Percentiles rank a stretch among this genome's conserved stretches.
phyloP scores from a whole-genome alignment of 2,113 vertebrate genomes.

The Dascyllus trimaculatus region DNA sequence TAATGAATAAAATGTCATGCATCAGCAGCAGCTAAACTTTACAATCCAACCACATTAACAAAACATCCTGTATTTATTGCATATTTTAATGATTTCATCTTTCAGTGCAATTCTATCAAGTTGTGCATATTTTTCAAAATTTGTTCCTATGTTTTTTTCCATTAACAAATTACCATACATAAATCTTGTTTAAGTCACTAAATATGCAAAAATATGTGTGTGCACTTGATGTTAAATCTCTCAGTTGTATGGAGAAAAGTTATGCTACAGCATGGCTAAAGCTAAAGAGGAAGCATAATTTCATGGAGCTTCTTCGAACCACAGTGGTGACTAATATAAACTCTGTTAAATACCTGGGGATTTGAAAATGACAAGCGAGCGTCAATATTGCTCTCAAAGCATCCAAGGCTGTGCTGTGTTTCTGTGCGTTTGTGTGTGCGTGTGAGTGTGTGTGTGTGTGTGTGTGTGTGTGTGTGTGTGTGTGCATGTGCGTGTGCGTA shows the following conservation, averaged over 20 bases:
- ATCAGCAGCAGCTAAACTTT: slow-evolving; percentile 5
- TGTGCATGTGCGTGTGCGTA: slow-evolving; percentile 10
- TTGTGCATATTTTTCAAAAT: slow-evolving; percentile 14
- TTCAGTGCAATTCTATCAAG: background rate
- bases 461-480: slow-evolving; percentile 6
- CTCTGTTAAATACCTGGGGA: slow-evolving; percentile 46
- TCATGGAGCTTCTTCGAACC: slow-evolving; percentile 43
- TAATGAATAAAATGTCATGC: background rate
- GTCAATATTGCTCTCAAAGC: slow-evolving; percentile 52
- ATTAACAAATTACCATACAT: slow-evolving; percentile 4
- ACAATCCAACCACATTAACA: slow-evolving; percentile 2
- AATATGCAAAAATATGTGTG: slow-evolving; percentile 27
- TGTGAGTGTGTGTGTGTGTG: slow-evolving; percentile 8
- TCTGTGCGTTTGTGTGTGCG: slow-evolving; percentile 12
- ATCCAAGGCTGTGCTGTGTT: slow-evolving; percentile 53
- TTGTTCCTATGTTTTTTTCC: background rate
- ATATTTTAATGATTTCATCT: background rate
- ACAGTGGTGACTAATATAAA: slow-evolving; percentile 16
- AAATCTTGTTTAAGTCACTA: slow-evolving; percentile 9
- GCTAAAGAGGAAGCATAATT: slow-evolving; percentile 21
- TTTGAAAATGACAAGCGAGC: slow-evolving; percentile 57
- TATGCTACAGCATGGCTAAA: slow-evolving; percentile 11
- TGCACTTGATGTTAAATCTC: slow-evolving; percentile 18
- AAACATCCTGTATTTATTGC: slow-evolving; percentile 38
- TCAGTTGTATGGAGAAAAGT: slow-evolving; percentile 3